Evolutionary conservation across 2,113 vertebrate species (phyloP), one percentile per base, ranked within the genome.

Genomic region (Diadophis punctatus): DNA sequence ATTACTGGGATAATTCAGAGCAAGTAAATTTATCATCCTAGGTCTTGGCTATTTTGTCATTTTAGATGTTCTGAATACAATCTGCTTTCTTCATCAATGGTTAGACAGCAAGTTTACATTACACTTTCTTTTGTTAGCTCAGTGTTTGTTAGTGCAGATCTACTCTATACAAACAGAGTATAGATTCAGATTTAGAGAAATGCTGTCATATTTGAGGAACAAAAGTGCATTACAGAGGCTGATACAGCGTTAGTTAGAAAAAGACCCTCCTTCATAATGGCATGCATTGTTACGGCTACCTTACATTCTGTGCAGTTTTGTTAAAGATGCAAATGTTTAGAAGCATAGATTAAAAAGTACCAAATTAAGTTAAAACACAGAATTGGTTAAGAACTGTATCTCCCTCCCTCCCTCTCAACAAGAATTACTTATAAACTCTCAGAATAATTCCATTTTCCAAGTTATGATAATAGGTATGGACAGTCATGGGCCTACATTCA

Each of bases 161-260:
- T 95, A 93, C 95, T 88, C 95, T 95, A 93, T 96, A 96, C 92
- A 97, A 97, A 97, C 95, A 95, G 94, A 94, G 93, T 93, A 52
- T 94, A 95, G 96, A 95, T 96, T 97, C 95, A 96, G 93, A 93
- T 80, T 95, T 96, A 90, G 97, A 97, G 96, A 95, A 94, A 96
- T 95, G 92, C 96, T 97, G 95, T 94, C 96, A 95, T 96, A 92
- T 97, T 96, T 97, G 96, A n/a, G 92, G 88, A 96, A 96, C 94
- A 96, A 96, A 96, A 95, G 93, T 95, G 93, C 94, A 95, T 94
- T 94, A 93, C 95, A 92, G 97, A 97, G 96, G 92, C 95, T 97
- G 96, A 97, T 96, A 96, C 96, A 55, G 95, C 96, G 94, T 96
- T 94, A 94, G 94, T 93, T 48, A 39, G 93, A 92, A 94, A 96